Conservation (phyloP, 2,113 vertebrate species). For the Stigmatopora nigra region DNA sequence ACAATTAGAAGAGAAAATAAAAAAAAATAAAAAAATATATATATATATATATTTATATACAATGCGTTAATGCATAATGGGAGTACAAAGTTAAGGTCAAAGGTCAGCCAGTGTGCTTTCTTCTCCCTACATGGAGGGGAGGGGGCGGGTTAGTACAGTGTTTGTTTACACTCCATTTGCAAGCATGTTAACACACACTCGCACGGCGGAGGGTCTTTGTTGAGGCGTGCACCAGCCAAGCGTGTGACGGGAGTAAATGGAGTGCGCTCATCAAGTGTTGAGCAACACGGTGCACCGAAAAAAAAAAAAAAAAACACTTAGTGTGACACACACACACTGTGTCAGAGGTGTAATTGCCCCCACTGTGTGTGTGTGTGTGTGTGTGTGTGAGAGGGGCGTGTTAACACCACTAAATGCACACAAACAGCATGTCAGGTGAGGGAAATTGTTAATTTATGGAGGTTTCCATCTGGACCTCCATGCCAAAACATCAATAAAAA, state of each 20-base stretch:
- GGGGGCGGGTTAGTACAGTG: neutral
- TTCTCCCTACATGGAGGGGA: neutral
- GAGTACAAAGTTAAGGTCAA: neutral
- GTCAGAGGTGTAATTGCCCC: neutral
- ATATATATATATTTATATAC: too few relatives aligned
- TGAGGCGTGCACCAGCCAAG: constrained; percentile 32
- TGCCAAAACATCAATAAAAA: too few relatives aligned
- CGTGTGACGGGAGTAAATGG: constrained; percentile 59
- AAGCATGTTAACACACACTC: neutral
- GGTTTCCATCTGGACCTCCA: too few relatives aligned
- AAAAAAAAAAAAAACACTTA: neutral
- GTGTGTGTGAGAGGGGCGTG: neutral
- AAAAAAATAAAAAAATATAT: neutral
- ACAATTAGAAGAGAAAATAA: neutral
- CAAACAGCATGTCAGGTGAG: too few relatives aligned
- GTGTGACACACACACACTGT: neutral
- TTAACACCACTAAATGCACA: neutral
- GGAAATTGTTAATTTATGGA: too few relatives aligned
- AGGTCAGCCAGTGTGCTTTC: neutral
- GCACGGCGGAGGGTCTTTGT: constrained; percentile 11
- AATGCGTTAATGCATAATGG: neutral
- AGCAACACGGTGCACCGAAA: constrained; percentile 15
- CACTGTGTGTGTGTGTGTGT: too few relatives aligned
- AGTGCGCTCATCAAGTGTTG: constrained; percentile 30
- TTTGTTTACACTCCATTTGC: neutral